Conservation (phyloP, 2,113 vertebrate genomes). For the Macquaria australasica region DNA sequence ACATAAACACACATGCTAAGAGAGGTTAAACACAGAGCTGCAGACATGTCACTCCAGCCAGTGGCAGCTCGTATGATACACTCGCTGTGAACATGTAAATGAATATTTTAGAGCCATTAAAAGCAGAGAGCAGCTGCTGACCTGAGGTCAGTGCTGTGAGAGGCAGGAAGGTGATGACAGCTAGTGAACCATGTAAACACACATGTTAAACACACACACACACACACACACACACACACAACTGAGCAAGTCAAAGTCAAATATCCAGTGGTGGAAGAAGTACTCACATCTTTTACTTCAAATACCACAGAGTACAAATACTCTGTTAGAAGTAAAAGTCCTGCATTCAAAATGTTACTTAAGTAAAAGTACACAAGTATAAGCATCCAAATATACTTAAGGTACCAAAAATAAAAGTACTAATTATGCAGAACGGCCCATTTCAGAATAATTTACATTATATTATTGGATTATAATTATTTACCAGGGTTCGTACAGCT, state of each 20-base stretch:
- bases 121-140: conserved; percentile 55
- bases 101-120: conserved; percentile 73
- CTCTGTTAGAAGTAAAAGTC: too few relatives aligned
- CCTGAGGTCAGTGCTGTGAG: conserved; percentile 21
- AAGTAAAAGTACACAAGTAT: too few relatives aligned
- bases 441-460: too few relatives aligned
- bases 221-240: background rate
- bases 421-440: too few relatives aligned
- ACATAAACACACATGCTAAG: background rate
- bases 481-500: too few relatives aligned
- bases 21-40: conserved; percentile 2
- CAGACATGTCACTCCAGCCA: background rate
- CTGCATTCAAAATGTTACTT: too few relatives aligned
- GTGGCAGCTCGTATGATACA: background rate
- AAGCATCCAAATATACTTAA: too few relatives aligned
- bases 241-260: too few relatives aligned
- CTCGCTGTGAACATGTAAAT: conserved; percentile 21
- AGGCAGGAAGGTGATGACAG: conserved; percentile 6
- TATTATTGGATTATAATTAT: too few relatives aligned
- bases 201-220: conserved; percentile 20
- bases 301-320: too few relatives aligned
- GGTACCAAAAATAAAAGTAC: too few relatives aligned
- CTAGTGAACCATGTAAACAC: conserved; percentile 11
- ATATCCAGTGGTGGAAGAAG: background rate
- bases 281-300: background rate